phyloP scores from a whole-genome alignment of 2,113 vertebrate genomes.

The Corvus moneduloides region DNA sequence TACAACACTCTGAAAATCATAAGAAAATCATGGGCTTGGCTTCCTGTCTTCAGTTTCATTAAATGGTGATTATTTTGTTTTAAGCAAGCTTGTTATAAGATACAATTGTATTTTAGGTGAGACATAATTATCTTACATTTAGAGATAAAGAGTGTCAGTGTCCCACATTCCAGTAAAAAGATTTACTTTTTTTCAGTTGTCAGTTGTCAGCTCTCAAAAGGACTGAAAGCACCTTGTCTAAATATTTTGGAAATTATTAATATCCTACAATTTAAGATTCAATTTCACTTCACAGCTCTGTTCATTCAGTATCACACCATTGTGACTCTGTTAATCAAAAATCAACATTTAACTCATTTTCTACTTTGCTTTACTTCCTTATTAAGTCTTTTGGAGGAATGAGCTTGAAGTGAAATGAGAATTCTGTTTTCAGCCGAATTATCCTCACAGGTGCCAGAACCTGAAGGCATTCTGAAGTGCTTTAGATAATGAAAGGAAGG shows the following conservation, averaged over 20 bases:
- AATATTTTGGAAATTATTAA: neutral
- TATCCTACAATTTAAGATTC: neutral
- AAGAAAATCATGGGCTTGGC: neutral
- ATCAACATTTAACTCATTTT: neutral
- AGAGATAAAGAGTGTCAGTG: neutral
- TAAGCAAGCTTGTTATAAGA: neutral
- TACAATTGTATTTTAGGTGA: neutral
- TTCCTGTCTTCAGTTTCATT: neutral
- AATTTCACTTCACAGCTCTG: neutral
- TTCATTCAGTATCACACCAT: neutral
- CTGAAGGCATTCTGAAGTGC: neutral
- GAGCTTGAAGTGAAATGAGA: neutral
- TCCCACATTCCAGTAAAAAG: neutral
- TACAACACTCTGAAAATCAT: neutral
- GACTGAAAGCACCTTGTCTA: neutral
- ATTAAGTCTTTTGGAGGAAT: neutral
- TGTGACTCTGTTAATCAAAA: neutral
- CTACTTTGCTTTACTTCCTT: neutral
- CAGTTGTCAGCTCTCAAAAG: neutral
- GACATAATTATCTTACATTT: neutral
- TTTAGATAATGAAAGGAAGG: neutral
- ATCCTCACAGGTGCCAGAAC: neutral
- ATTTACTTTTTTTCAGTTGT: neutral
- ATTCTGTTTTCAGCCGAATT: neutral
- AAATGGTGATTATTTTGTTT: neutral